Percentiles rank a stretch among this genome's conserved stretches.
These are phyloP conservation scores for Alethe diademata DNA, from an alignment of 2,113 vertebrate genomes.

Conservation along the genomic window DNA sequence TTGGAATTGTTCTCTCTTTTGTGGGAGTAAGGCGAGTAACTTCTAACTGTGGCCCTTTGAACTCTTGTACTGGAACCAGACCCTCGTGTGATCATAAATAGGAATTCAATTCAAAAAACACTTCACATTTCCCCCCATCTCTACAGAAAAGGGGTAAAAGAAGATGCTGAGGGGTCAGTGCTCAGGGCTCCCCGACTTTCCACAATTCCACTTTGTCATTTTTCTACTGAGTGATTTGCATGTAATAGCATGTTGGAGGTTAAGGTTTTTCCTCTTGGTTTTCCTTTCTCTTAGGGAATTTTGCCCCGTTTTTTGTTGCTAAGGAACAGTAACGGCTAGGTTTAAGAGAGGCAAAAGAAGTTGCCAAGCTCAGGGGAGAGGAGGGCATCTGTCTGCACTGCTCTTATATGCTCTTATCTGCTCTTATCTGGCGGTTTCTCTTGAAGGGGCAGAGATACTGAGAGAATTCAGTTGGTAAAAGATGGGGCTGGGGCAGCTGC, in stretches of 20 bases:
- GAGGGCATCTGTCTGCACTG: not conserved
- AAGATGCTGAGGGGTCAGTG: not conserved
- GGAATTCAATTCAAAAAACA: not conserved
- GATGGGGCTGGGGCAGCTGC: not conserved
- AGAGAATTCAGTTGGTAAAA: too few species aligned
- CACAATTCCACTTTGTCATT: not conserved
- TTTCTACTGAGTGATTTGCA: not conserved
- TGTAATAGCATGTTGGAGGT: not conserved
- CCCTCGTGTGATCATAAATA: not conserved
- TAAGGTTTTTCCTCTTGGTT: not conserved
- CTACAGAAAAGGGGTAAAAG: not conserved
- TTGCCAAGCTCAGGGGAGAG: not conserved
- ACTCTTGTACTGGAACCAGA: not conserved
- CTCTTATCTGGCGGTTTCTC: not conserved
- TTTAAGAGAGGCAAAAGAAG: not conserved
- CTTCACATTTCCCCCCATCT: not conserved
- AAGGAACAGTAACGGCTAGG: too few species aligned
- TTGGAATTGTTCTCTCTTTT: not conserved
- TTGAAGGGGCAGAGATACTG: not conserved
- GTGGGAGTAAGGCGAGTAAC: not conserved
- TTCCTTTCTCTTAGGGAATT: not conserved
- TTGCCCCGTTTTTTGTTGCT: not conserved
- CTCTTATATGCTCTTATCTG: not conserved
- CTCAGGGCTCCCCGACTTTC: not conserved
- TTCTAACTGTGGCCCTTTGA: not conserved